phyloP scores from a whole-genome alignment of 2,888 invertebrate genomes.

The Syritta pipiens region DNA sequence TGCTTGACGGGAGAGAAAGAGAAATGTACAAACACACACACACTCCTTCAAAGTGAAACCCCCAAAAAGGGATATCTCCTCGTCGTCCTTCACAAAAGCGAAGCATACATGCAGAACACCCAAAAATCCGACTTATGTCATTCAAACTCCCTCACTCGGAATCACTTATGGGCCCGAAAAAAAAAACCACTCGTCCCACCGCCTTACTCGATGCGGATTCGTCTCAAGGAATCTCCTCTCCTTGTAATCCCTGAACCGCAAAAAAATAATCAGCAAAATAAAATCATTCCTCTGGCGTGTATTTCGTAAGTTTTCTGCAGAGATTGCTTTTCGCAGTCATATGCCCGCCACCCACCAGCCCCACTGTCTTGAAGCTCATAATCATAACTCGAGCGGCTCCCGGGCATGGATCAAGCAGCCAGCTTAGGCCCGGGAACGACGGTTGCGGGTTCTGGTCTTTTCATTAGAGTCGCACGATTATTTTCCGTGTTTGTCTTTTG shows the following conservation, averaged over 20 bases:
- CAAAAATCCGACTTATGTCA: slow-evolving; percentile 67
- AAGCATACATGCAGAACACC: slow-evolving; percentile 33
- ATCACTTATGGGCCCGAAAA: slow-evolving; percentile 58
- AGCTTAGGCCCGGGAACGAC: background rate
- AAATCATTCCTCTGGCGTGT: slow-evolving; percentile 13
- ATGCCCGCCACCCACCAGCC: background rate
- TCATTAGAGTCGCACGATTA: slow-evolving; percentile 53
- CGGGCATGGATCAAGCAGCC: slow-evolving; percentile 8
- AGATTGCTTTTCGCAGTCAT: background rate
- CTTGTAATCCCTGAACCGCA: slow-evolving; percentile 66
- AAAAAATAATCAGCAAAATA: slow-evolving; percentile 65
- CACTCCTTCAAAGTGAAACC: slow-evolving; percentile 19
- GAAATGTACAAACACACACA: slow-evolving; percentile 48
- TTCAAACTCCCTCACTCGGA: slow-evolving; percentile 65
- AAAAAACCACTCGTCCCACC: background rate
- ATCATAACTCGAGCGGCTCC: slow-evolving; percentile 20
- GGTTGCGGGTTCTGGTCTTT: slow-evolving; percentile 24
- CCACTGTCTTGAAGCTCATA: slow-evolving; percentile 18
- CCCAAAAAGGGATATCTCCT: slow-evolving; percentile 21
- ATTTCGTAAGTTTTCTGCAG: slow-evolving; percentile 8
- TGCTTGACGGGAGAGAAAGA: slow-evolving; percentile 52
- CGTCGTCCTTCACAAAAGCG: slow-evolving; percentile 10
- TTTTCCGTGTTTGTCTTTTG: slow-evolving; percentile 49
- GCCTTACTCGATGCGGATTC: slow-evolving; percentile 22
- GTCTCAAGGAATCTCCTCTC: slow-evolving; percentile 50